Conservation (phyloP, 2,797 vertebrate genomes). For the Hydrolagus colliei region DNA sequence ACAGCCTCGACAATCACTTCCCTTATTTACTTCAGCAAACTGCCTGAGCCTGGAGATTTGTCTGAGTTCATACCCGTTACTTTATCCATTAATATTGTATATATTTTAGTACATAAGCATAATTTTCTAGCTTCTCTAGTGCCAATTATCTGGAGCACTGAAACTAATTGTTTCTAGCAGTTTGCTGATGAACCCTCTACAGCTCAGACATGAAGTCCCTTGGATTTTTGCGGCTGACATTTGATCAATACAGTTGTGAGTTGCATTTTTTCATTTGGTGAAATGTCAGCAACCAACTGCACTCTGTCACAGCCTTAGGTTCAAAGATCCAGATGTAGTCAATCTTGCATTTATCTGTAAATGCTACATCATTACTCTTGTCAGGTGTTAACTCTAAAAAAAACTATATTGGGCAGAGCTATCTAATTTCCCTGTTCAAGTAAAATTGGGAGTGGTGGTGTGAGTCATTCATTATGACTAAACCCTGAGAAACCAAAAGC, state of each 20-base stretch:
- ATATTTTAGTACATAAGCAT: neutral
- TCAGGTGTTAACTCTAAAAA: neutral
- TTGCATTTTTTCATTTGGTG: conserved; percentile 9
- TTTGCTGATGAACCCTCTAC: neutral
- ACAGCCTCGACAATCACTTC: too few relatives aligned
- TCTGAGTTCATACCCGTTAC: too few relatives aligned
- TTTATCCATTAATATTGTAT: neutral
- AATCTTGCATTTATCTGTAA: neutral
- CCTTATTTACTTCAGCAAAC: too few relatives aligned
- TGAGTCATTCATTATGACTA: neutral
- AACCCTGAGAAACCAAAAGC: neutral
- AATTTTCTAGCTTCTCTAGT: conserved; percentile 3
- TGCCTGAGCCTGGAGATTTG: too few relatives aligned
- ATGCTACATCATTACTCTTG: neutral
- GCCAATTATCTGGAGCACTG: conserved; percentile 15
- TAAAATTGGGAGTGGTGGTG: too few relatives aligned
- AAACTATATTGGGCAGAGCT: neutral
- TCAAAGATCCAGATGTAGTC: conserved; percentile 1
- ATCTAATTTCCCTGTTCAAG: neutral
- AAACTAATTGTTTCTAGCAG: neutral
- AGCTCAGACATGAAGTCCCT: neutral
- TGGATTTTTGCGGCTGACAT: neutral
- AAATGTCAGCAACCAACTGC: conserved; percentile 1
- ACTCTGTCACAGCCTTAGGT: too few relatives aligned
- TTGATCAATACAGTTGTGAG: neutral